Evolutionary conservation across 1,140 invertebrate genomes (phyloP), one percentile per base, ranked within the genome.

Genomic region (Hycleus phaleratus): DNA sequence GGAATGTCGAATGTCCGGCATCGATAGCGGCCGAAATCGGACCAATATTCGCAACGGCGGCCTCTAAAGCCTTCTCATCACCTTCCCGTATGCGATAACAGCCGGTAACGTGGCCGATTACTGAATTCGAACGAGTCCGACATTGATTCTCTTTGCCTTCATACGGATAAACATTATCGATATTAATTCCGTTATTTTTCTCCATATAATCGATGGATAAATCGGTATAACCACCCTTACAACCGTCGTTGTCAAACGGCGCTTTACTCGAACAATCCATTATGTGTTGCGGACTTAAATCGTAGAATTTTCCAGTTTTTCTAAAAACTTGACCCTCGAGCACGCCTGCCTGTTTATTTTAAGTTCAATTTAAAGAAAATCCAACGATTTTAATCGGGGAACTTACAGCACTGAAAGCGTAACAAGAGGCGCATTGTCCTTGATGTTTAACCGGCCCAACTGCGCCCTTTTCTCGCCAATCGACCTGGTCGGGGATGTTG

Each of bases 371-470:
- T 9, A 3, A 9, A 47, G 68, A 58, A 62, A 49, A 44, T 25
- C 26, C 62, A 12, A 47, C 26, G 43, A 45, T 48, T 52, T 8
- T 12, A 59, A 51, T 38, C 49, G 39, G 50, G 26, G 44, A 57
- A 77, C 78, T 80, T 69, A 87, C 84, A 7, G 84, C 73, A 51
- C 87, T 89, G 78, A 96, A 95, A 46, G 92, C 82, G 92, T 91
- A 96, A 77, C 92, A 95, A 8, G 88, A 91, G 58, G 92, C 93
- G 76, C 93, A 96, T 68, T 85, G 80, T 44, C 86, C 90, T 80
- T 97, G 93, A 78, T 96, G 85, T 76, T 96, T 96, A 26, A 97
- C 81, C 2, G 79, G 79, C 11, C 92, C 96, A 18, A 97, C 92
- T 59, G 87, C 88, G 40, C 91, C 91, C 59, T 86, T 76, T 45